Conservation (phyloP, 2,113 vertebrate genomes). For the Thomomys bottae region DNA sequence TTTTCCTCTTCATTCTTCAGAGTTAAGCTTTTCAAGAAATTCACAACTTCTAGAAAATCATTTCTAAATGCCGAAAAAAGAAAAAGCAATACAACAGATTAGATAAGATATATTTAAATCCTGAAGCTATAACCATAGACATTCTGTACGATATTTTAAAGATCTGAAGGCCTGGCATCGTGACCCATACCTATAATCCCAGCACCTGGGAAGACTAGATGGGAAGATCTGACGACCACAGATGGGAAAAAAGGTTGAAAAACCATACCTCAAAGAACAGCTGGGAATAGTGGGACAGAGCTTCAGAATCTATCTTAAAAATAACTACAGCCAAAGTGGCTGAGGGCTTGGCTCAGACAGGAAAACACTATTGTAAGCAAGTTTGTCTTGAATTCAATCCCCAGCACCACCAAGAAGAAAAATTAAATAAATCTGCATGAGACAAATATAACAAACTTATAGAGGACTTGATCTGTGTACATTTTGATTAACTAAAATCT, state of each 20-base stretch:
- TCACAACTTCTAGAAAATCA: constrained; percentile 97
- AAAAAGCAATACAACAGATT: constrained; percentile 26
- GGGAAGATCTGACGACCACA: background rate
- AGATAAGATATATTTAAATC: background rate
- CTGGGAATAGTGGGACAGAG: too few species aligned
- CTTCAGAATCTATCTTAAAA: too few species aligned
- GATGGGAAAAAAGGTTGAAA: too few species aligned
- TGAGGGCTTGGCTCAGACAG: background rate
- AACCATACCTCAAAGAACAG: too few species aligned
- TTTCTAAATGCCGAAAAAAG: constrained; percentile 88
- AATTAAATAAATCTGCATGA: background rate
- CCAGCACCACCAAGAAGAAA: background rate
- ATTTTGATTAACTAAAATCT: background rate
- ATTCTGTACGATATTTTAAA: background rate
- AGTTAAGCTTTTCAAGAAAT: constrained; percentile 96
- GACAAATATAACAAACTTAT: background rate
- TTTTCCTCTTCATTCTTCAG: constrained; percentile 98
- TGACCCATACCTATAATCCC: too few species aligned
- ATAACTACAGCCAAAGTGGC: background rate
- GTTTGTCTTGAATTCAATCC: background rate
- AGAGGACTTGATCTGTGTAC: background rate
- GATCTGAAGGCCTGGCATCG: background rate
- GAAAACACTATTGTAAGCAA: background rate
- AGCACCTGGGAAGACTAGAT: too few species aligned
- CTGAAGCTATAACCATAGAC: background rate